Conservation (phyloP, 2,113 vertebrate species). For the Arenaria interpres region DNA sequence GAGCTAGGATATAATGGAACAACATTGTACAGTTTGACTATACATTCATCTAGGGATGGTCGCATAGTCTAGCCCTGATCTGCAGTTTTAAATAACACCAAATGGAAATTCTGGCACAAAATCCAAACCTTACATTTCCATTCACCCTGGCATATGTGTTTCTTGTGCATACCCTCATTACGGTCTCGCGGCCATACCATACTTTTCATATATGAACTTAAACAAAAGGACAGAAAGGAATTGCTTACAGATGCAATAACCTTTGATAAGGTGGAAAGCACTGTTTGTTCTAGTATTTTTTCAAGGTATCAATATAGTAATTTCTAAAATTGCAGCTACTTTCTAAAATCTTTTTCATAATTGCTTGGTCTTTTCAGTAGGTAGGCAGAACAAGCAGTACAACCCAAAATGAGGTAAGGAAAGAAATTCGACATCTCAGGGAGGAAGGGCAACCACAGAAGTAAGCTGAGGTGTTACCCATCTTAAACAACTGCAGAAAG, state of each 20-base stretch:
- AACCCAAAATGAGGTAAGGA: neutral
- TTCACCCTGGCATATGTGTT: neutral
- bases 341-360: neutral
- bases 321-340: neutral
- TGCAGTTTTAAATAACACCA: constrained; percentile 19
- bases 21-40: neutral
- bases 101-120: neutral
- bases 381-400: neutral
- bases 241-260: neutral
- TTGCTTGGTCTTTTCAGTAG: neutral
- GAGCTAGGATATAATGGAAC: neutral
- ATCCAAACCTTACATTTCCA: neutral
- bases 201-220: neutral
- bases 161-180: neutral
- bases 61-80: neutral
- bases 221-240: neutral
- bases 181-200: neutral
- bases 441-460: neutral
- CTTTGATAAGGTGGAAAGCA: neutral
- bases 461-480: neutral
- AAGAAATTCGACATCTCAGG: neutral
- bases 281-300: neutral
- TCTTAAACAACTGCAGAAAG: neutral
- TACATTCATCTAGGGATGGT: neutral
- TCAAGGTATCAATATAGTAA: neutral